These are phyloP conservation scores for Cancer borealis DNA, from an alignment of 2,888 invertebrate species.

Conservation along the genomic window DNA sequence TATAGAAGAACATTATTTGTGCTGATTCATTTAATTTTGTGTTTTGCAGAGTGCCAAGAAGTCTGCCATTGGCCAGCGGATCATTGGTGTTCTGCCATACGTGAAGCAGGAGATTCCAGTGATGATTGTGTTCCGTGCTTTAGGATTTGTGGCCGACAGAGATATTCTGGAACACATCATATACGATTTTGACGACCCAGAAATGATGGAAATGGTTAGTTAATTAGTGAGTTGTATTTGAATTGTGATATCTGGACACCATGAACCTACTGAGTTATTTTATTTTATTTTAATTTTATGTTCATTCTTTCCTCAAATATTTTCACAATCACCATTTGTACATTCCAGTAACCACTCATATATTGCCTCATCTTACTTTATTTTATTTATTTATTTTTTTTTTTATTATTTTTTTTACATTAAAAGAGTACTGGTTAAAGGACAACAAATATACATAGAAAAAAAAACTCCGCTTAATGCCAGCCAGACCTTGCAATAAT, in stretches of 20 bases:
- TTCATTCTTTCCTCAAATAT: neutral
- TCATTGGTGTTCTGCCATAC: slow-evolving; percentile 98
- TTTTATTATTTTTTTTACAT: too few species aligned
- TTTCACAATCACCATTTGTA: too few species aligned
- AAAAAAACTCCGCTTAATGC: too few species aligned
- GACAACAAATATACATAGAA: too few species aligned
- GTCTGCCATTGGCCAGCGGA: slow-evolving; percentile 98
- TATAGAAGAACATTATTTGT: neutral
- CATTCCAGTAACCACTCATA: too few species aligned
- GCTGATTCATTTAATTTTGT: neutral
- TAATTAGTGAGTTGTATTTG: neutral
- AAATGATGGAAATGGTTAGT: slow-evolving; percentile 99
- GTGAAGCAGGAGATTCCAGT: slow-evolving; percentile 99
- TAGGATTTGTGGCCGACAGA: slow-evolving; percentile 98
- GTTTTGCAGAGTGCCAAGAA: slow-evolving; percentile 93
- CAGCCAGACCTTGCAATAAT: too few species aligned
- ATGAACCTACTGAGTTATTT: neutral
- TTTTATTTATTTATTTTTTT: too few species aligned
- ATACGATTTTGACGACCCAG: slow-evolving; percentile 99
- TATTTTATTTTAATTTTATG: neutral
- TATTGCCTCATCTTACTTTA: too few species aligned
- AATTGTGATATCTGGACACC: neutral
- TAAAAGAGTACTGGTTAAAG: too few species aligned
- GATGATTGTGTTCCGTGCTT: slow-evolving; percentile 94
- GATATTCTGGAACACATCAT: slow-evolving; percentile 99